phyloP scores from a whole-genome alignment of 2,888 invertebrate species.

The Ptilodon capucinus region DNA sequence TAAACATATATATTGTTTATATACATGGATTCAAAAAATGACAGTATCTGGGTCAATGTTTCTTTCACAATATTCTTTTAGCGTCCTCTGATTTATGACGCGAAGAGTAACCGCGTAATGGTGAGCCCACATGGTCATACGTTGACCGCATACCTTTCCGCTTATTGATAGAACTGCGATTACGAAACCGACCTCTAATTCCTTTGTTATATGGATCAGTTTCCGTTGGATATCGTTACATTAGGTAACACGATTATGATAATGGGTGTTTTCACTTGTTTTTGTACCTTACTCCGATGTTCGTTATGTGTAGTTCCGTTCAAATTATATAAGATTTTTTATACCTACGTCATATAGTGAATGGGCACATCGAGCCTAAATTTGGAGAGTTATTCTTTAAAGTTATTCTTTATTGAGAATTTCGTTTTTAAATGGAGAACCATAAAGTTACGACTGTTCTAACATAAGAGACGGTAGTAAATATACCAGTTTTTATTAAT shows the following conservation, averaged over 20 bases:
- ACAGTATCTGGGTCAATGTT: not conserved
- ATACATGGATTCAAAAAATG: not conserved
- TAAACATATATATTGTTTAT: not conserved
- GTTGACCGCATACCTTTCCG: constrained; percentile 17
- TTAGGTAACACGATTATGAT: constrained; percentile 14
- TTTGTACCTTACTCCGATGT: not conserved
- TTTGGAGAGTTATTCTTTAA: too few species aligned
- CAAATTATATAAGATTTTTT: too few species aligned
- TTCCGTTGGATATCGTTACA: constrained; percentile 12
- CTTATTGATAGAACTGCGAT: constrained; percentile 16
- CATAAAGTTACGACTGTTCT: too few species aligned
- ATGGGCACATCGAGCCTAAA: too few species aligned
- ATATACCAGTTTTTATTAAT: too few species aligned
- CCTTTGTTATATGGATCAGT: constrained; percentile 18
- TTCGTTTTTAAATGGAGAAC: too few species aligned
- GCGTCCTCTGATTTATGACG: not conserved
- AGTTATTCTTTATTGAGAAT: too few species aligned
- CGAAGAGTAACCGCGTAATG: not conserved
- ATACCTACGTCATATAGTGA: too few species aligned
- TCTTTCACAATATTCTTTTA: not conserved
- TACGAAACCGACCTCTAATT: constrained; percentile 19
- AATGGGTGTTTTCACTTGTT: constrained; percentile 10
- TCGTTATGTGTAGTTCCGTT: not conserved
- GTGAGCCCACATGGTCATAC: constrained; percentile 9
- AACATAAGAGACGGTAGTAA: too few species aligned